Evolutionary conservation across 2,888 invertebrate genomes (phyloP).

Genomic region (Rhamnusium bicolor): DNA sequence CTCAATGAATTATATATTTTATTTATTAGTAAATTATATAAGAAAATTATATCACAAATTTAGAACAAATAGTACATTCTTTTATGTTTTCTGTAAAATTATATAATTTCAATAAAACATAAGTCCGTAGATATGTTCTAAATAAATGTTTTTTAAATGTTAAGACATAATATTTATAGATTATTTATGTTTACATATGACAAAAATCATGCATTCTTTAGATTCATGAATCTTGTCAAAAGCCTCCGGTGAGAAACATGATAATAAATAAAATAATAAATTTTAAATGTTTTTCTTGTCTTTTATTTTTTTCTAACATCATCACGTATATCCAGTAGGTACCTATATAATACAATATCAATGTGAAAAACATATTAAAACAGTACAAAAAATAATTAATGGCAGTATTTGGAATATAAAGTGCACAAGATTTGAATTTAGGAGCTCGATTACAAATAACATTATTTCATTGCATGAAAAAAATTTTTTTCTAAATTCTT

Average conservation of each 20-base stretch:
- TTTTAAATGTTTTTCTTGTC: slow-evolving; percentile 59
- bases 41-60: slow-evolving; percentile 33
- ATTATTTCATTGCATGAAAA: no score
- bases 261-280: slow-evolving; percentile 60
- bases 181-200: slow-evolving; percentile 58
- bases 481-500: no score
- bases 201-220: slow-evolving; percentile 55
- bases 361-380: no score
- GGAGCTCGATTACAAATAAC: no score
- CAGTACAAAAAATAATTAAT: no score
- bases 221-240: slow-evolving; percentile 65
- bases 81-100: slow-evolving; percentile 25
- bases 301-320: slow-evolving; percentile 32
- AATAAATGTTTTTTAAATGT: slow-evolving; percentile 66
- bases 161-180: slow-evolving; percentile 60
- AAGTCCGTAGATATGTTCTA: slow-evolving; percentile 62
- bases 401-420: no score
- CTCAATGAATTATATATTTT: slow-evolving; percentile 55
- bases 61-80: slow-evolving; percentile 29
- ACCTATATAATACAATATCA: no score
- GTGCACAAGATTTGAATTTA: no score
- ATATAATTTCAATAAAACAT: slow-evolving; percentile 34
- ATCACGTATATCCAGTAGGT: no score
- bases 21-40: slow-evolving; percentile 35
- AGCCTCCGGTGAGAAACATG: slow-evolving; percentile 68